phyloP scores from a whole-genome alignment of 2,113 vertebrate species.

The Ailurus styani region DNA sequence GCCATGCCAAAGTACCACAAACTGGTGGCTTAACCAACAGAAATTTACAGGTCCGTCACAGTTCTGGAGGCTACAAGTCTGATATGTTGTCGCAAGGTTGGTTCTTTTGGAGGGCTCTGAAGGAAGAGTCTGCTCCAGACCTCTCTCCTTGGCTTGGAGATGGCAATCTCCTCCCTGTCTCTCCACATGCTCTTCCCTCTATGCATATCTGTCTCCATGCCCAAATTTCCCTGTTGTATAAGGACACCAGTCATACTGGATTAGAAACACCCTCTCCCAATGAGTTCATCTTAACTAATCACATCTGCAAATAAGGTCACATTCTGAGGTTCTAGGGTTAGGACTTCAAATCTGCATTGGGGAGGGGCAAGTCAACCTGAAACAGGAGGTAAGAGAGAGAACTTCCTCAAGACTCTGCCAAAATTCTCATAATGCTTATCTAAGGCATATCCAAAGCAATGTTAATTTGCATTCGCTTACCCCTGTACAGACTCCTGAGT shows the following conservation, averaged over 20 bases:
- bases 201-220: accelerated
- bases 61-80: not conserved
- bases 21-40: not conserved
- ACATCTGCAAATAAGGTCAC: not conserved
- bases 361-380: not conserved
- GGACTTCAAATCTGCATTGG: not conserved
- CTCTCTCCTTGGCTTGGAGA: not conserved
- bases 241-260: not conserved
- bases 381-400: not conserved
- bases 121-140: not conserved
- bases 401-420: not conserved
- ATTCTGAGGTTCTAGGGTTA: not conserved
- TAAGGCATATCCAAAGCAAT: not conserved
- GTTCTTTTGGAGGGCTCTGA: not conserved
- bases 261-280: not conserved
- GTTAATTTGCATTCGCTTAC: not conserved
- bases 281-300: not conserved
- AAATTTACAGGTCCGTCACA: not conserved
- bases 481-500: not conserved
- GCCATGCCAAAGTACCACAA: not conserved
- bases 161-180: not conserved
- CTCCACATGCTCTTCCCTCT: not conserved
- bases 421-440: not conserved
- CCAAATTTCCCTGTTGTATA: not conserved
- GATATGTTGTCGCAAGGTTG: not conserved